These are phyloP conservation scores for Xerus rutilus DNA, from an alignment of 2,797 vertebrate genomes.

Conservation along the genomic window DNA sequence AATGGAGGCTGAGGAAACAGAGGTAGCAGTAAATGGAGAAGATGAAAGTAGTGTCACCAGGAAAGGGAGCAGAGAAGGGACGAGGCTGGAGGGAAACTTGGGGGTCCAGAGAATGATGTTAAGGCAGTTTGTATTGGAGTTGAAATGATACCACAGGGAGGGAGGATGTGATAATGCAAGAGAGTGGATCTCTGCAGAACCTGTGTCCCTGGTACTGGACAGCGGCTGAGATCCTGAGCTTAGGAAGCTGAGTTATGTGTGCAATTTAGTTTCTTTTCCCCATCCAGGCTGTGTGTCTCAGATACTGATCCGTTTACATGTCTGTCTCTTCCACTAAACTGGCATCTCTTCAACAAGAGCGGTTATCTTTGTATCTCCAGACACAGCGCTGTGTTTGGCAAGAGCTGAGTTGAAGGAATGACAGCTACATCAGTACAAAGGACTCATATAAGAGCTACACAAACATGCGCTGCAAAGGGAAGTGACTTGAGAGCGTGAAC, in stretches of 20 bases:
- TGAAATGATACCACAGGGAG: not conserved
- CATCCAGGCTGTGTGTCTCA: constrained; percentile 29
- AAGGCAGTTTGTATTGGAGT: not conserved
- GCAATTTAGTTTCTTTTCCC: not conserved
- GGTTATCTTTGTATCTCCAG: constrained; percentile 72
- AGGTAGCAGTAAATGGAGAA: not conserved
- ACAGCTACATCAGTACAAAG: constrained; percentile 63
- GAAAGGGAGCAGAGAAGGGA: not conserved
- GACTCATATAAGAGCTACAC: not conserved
- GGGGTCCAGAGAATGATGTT: not conserved
- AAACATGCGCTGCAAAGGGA: constrained; percentile 11
- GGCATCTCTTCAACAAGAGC: constrained; percentile 65
- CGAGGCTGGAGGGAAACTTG: not conserved
- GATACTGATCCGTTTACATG: constrained; percentile 73
- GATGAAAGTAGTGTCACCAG: not conserved
- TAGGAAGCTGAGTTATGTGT: constrained; percentile 61
- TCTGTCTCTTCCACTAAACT: constrained; percentile 66
- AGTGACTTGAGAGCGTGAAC: constrained; percentile 14
- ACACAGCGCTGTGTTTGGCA: constrained; percentile 65
- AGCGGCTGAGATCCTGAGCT: not conserved
- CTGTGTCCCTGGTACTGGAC: not conserved
- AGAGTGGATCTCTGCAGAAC: not conserved
- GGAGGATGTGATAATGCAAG: not conserved
- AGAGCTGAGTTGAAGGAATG: constrained; percentile 62
- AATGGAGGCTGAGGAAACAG: not conserved